Evolutionary conservation across 2,113 vertebrate species (phyloP).

Genomic region (Plecturocebus donacophilus): DNA sequence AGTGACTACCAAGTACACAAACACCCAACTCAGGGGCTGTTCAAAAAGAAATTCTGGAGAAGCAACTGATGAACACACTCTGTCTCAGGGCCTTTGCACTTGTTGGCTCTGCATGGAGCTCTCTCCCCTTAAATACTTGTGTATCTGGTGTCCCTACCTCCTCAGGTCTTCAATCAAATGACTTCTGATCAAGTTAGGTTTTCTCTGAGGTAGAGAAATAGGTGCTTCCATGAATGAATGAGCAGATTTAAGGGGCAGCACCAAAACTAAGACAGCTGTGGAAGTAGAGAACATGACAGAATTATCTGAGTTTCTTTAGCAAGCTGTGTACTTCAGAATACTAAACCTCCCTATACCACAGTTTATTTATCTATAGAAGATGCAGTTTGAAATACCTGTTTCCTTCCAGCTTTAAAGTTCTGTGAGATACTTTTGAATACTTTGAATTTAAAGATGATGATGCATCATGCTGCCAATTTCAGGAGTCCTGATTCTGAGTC

Average conservation of each 20-base stretch:
- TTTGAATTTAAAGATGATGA: not conserved
- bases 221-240: not conserved
- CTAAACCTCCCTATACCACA: not conserved
- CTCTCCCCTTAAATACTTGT: not conserved
- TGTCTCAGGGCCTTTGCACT: not conserved
- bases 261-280: not conserved
- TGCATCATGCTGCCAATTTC: not conserved
- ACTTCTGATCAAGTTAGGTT: not conserved
- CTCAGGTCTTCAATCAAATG: not conserved
- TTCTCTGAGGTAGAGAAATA: not conserved
- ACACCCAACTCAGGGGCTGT: not conserved
- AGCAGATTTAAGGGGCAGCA: not conserved
- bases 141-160: not conserved
- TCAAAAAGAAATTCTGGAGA: not conserved
- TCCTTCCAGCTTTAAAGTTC: not conserved
- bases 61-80: no score
- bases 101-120: not conserved
- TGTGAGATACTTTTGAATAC: not conserved
- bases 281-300: not conserved
- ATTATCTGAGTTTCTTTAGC: not conserved
- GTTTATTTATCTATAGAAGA: not conserved
- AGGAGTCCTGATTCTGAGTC: not conserved
- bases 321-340: not conserved
- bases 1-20: not conserved
- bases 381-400: not conserved